A percentile compares a stretch with the other conserved stretches of the same genome.
Conservation (phyloP, 2,113 vertebrate species). For the Coturnix japonica region DNA sequence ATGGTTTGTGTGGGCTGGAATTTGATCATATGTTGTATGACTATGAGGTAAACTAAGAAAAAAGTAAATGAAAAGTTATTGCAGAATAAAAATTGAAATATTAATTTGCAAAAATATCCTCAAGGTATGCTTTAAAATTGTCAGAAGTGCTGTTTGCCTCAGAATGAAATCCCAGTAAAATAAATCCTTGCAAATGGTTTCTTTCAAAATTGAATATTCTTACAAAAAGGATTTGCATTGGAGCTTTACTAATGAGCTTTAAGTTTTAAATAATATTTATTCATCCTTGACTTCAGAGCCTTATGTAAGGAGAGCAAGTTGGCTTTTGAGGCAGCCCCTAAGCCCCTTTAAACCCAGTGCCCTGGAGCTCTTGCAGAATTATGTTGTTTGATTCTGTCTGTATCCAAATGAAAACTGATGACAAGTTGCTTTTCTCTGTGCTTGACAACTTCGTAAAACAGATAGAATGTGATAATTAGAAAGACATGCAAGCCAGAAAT, state of each 20-base stretch:
- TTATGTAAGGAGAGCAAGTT: not conserved
- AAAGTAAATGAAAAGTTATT: not conserved
- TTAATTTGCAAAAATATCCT: not conserved
- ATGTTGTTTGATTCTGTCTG: not conserved
- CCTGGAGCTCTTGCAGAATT: not conserved
- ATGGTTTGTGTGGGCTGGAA: conserved; percentile 1
- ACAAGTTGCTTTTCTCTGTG: not conserved
- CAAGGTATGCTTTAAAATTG: not conserved
- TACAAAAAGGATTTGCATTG: not conserved
- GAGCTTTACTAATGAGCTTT: not conserved
- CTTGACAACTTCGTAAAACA: not conserved
- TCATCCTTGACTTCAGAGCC: not conserved
- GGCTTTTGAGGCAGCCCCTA: not conserved
- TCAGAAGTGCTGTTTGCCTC: not conserved
- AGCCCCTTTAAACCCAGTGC: not conserved
- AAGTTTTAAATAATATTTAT: not conserved
- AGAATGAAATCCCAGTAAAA: not conserved
- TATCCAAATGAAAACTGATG: not conserved
- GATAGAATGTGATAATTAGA: not conserved
- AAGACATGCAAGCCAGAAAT: not conserved
- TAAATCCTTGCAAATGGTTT: not conserved
- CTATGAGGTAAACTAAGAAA: not conserved
- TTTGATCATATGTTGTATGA: conserved; percentile 16
- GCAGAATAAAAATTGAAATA: conserved; percentile 27
- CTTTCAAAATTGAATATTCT: not conserved